Evolutionary conservation across 2,113 vertebrate species (phyloP).

Genomic region (Meleagris gallopavo): DNA sequence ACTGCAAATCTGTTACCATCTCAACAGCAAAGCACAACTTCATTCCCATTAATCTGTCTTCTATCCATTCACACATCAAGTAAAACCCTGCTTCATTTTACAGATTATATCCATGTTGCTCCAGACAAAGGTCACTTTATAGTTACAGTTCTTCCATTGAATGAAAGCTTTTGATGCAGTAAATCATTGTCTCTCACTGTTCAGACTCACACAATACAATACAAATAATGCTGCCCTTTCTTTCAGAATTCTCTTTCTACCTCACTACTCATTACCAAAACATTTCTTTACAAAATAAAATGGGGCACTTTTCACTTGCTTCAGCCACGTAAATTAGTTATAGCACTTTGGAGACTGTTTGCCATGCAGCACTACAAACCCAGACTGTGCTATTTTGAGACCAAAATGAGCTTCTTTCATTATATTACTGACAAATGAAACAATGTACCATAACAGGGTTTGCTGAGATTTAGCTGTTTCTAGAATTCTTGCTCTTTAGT

Average conservation of each 20-base stretch:
- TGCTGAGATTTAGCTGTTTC: neutral
- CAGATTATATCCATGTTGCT: slow-evolving; percentile 72
- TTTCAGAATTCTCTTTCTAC: slow-evolving; percentile 59
- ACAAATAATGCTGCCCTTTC: slow-evolving; percentile 71
- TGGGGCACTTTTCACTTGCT: slow-evolving; percentile 39
- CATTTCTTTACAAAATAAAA: slow-evolving; percentile 64
- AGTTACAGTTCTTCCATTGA: slow-evolving; percentile 64
- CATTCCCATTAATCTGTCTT: slow-evolving; percentile 77
- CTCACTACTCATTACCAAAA: slow-evolving; percentile 20
- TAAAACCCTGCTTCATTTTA: slow-evolving; percentile 74
- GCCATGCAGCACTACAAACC: neutral
- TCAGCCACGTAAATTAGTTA: slow-evolving; percentile 45
- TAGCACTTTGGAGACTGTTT: slow-evolving; percentile 6
- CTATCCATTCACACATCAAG: slow-evolving; percentile 73
- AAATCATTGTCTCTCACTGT: slow-evolving; percentile 62
- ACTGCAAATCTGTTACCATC: slow-evolving; percentile 73
- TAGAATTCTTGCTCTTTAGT: neutral
- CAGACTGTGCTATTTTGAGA: neutral
- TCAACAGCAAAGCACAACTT: slow-evolving; percentile 77
- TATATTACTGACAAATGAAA: slow-evolving; percentile 16
- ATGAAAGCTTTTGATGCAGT: slow-evolving; percentile 71
- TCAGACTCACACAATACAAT: slow-evolving; percentile 58
- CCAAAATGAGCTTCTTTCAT: neutral
- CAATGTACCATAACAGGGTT: neutral
- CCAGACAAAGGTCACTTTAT: slow-evolving; percentile 77